Conservation (phyloP, 2,113 vertebrate genomes). For the Odontesthes bonariensis region DNA sequence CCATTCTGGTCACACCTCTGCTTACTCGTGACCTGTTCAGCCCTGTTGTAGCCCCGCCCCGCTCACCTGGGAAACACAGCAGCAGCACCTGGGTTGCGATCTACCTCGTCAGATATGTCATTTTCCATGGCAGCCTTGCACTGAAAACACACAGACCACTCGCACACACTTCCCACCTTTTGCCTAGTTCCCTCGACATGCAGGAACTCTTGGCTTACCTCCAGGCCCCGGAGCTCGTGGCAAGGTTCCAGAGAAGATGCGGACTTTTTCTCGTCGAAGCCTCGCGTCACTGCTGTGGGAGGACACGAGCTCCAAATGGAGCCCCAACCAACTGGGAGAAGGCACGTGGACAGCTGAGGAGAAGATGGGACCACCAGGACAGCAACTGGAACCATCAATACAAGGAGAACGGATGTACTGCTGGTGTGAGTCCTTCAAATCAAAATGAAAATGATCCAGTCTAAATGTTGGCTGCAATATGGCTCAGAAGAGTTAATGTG, state of each 20-base stretch:
- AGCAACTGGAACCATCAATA: constrained; percentile 56
- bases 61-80: constrained; percentile 43
- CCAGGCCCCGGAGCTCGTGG: constrained; percentile 87
- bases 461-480: no score
- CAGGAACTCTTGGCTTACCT: constrained; percentile 77
- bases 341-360: constrained; percentile 5
- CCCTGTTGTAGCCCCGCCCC: constrained; percentile 40
- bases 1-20: no score
- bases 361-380: constrained; percentile 38
- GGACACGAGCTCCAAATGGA: not conserved
- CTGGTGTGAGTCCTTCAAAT: constrained; percentile 49
- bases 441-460: not conserved
- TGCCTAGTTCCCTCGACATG: constrained; percentile 37
- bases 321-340: not conserved
- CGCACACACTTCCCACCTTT: not conserved
- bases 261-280: constrained; percentile 83
- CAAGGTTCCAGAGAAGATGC: constrained; percentile 90
- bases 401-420: constrained; percentile 20
- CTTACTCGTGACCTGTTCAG: not conserved
- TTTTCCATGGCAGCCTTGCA: not conserved
- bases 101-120: not conserved
- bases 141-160: not conserved
- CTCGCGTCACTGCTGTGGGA: not conserved
- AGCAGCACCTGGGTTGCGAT: constrained; percentile 55
- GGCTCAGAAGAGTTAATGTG: no score